A percentile compares a stretch with the other conserved stretches of the same genome.
Conservation (phyloP, 2,888 invertebrate species). For the Auanema freiburgensis region DNA sequence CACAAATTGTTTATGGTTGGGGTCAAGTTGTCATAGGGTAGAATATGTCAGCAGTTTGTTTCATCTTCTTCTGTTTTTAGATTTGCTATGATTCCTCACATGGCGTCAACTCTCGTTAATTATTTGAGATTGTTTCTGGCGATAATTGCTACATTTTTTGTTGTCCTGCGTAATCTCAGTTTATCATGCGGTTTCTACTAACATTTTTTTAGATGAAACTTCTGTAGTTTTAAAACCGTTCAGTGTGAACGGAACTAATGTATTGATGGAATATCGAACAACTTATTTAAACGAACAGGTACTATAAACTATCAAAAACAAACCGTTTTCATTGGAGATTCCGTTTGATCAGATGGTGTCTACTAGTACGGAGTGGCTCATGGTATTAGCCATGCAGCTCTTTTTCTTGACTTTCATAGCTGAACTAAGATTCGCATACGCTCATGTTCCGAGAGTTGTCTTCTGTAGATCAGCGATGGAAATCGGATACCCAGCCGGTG, state of each 20-base stretch:
- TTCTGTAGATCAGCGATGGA: conserved; percentile 20
- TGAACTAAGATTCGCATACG: conserved; percentile 35
- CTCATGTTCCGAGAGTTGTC: conserved; percentile 33
- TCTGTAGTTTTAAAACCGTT: conserved; percentile 8
- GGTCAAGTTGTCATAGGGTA: conserved; percentile 18
- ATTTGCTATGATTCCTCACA: conserved; percentile 16
- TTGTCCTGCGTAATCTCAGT: conserved; percentile 13
- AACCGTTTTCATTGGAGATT: background rate
- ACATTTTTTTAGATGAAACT: conserved; percentile 8
- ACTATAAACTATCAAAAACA: background rate
- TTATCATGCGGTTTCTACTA: conserved; percentile 1
- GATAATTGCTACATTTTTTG: conserved; percentile 7
- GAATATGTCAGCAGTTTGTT: background rate
- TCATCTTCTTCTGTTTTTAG: background rate
- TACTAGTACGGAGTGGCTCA: conserved; percentile 11
- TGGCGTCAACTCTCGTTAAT: conserved; percentile 10
- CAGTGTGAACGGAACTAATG: background rate
- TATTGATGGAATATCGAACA: background rate
- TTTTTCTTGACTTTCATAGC: conserved; percentile 32
- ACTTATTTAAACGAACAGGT: too few species aligned
- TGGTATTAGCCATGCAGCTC: conserved; percentile 21
- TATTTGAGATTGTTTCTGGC: conserved; percentile 8
- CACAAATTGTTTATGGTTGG: conserved; percentile 14
- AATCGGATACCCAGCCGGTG: background rate
- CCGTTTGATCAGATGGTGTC: too few species aligned